Conservation (phyloP, 2,113 vertebrate genomes). For the Silurus asotus region DNA sequence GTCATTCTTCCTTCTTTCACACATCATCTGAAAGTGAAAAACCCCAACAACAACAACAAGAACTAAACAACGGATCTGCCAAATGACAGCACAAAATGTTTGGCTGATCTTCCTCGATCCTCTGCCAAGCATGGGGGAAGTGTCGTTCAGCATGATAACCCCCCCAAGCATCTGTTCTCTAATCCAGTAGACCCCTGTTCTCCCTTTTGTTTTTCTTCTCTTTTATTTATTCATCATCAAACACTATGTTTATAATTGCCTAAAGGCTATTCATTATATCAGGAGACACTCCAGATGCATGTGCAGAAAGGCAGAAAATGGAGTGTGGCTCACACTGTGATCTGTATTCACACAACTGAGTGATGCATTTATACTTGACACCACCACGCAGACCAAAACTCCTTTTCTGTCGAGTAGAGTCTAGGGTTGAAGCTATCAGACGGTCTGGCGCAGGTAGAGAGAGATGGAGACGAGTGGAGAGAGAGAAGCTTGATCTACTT, state of each 20-base stretch:
- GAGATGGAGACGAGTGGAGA: not conserved
- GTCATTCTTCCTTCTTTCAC: constrained; percentile 49
- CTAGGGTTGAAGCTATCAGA: constrained; percentile 58
- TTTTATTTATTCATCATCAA: constrained; percentile 69
- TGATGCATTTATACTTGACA: constrained; percentile 64
- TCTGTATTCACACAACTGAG: constrained; percentile 63
- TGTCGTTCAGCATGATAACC: constrained; percentile 53
- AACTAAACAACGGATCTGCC: constrained; percentile 50
- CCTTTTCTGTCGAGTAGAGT: constrained; percentile 62
- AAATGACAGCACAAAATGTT: constrained; percentile 62
- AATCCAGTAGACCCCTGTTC: constrained; percentile 57
- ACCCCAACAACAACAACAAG: no score
- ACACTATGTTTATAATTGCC: constrained; percentile 71
- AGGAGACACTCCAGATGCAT: constrained; percentile 61
- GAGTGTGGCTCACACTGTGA: constrained; percentile 62
- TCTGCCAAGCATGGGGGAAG: constrained; percentile 59
- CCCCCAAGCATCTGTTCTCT: constrained; percentile 63
- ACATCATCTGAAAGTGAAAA: constrained; percentile 51
- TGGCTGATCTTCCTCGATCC: constrained; percentile 54
- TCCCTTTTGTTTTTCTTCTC: constrained; percentile 25
- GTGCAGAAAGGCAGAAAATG: constrained; percentile 59
- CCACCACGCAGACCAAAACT: constrained; percentile 54
- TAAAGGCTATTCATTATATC: constrained; percentile 72
- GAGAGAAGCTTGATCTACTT: constrained; percentile 28
- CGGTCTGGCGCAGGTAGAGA: constrained; percentile 50